Base-by-base conservation (phyloP, 2,113 vertebrate species). In the Neodon shergylaensis region DNA sequence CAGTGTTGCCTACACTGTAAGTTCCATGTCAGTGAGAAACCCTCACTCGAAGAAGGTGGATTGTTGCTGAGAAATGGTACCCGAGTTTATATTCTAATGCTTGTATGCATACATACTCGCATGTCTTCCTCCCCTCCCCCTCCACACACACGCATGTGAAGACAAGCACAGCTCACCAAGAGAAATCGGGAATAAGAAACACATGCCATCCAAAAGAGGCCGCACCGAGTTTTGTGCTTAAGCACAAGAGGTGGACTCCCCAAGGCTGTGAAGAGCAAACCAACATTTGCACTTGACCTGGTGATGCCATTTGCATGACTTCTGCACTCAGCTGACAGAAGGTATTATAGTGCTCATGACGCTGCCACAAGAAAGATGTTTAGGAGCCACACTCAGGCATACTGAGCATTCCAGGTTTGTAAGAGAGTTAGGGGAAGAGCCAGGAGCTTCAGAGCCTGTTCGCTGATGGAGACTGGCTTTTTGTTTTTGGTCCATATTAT, bases 51-150 rank as follows among this genome's bases (percentile, higher is more conserved):
- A 39, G 28, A 33, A 84, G 61, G 26, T 19, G 8, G 82, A 19
- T 31, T 8, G 31, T 28, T 33, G 58, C 26, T 65, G 82, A 84
- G n/a, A 44, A 44, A 44, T 19, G 26, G 16, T 11, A 44, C 39
- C 26, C 19, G 8, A 36, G 42, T 47, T 68, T 86, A 65, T 86
- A 33, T 26, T 84, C 9, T 47, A 19, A 2, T 2, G 1, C 26
- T 8, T 66, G 10, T 44, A 21, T 33, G 24, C 42, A 66, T 17
- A 17, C 9, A 47, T 42, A 44, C 11, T 44, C 19, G 21, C 65
- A 86, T 36, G 39, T 14, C 42, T 8, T 0, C 13, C 3, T 8
- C 58, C 9, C 2, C 0, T 0, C 52, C 13, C 0, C 7, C 47
- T 5, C 4, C 31, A 13, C 9, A 44, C 7, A 42, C 14, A 42